Evolutionary conservation across 2,888 invertebrate species (phyloP).

Genomic region (Leptopilina myrica): DNA sequence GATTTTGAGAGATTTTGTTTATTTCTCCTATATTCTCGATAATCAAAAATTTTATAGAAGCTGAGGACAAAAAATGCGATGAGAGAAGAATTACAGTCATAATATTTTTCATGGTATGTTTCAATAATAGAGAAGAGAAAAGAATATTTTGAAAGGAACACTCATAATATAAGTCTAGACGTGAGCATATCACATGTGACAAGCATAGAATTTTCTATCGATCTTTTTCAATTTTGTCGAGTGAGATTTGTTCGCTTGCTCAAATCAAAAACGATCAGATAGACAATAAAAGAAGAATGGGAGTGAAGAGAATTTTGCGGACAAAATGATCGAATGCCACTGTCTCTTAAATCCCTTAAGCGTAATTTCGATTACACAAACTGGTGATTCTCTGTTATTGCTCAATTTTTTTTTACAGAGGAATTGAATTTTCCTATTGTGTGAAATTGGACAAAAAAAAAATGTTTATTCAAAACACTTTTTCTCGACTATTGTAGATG

Average conservation of each 20-base stretch:
- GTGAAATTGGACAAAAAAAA: background rate
- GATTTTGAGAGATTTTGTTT: no score
- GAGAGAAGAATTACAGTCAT: no score
- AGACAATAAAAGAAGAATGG: background rate
- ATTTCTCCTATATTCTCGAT: no score
- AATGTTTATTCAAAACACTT: background rate
- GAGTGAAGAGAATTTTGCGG: constrained; percentile 10
- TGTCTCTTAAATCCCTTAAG: background rate
- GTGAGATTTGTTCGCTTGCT: constrained; percentile 22
- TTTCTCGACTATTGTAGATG: background rate
- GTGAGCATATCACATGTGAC: constrained; percentile 19
- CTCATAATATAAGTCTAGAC: constrained; percentile 8
- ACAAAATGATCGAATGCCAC: background rate
- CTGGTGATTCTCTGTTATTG: constrained; percentile 8
- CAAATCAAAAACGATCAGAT: background rate
- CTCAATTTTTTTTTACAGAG: background rate
- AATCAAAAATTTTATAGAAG: no score
- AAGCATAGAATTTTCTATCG: constrained; percentile 5
- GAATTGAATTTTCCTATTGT: background rate
- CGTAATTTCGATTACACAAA: constrained; percentile 9
- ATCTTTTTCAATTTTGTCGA: constrained; percentile 26
- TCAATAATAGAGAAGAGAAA: background rate
- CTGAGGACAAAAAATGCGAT: no score
- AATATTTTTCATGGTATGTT: background rate
- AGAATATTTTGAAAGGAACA: background rate